Evolutionary conservation across 2,888 invertebrate genomes (phyloP), one percentile per base, ranked within the genome.

Genomic region (Cerastis leucographa): DNA sequence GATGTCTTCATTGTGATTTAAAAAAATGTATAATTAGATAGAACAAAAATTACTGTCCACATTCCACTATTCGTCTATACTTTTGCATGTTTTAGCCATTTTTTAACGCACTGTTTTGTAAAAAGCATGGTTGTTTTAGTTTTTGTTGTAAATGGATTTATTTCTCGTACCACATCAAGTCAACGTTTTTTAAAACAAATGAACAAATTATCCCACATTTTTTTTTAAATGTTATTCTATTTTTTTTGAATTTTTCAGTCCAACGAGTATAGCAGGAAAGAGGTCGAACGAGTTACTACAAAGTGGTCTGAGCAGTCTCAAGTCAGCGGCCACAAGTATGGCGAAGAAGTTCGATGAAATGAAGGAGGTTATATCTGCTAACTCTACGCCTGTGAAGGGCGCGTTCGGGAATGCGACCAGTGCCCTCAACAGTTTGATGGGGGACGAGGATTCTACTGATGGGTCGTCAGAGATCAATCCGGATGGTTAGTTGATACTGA

Each of bases 301-400:
- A 95, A 98, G 98, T 81, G 98, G 98, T 61, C 96, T 99, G 62
- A 99, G 98, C 92, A 98, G 98, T 90, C 97, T 99, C 59, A 99
- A 98, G 93, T 98, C 98, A 22, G 98, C 98, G 0, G 98, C 99
- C 0, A 98, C 97, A 3, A 98, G 98, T 61, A 97, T 99, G 92
- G 98, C 97, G 40, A 99, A 98, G 91, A 99, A 99, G 91, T 97
- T 99, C 89, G 99, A 99, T 91, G 99, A 99, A 93, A 98, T 99
- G 93, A 99, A 99, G 92, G 99, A 99, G 93, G 98, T 98, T 42
- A 98, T 99, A 88, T 98, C 98, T 4, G 98, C 98, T 0, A 98
- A 98, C 85, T 98, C 98, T n/a, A 98, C 98, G 17, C 99, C 99
- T 0, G 98, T 98, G 7, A 98, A 98, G 93, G 97, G 97, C 2